Conservation (phyloP, 2,797 vertebrate genomes). For the Myotis daubentonii region DNA sequence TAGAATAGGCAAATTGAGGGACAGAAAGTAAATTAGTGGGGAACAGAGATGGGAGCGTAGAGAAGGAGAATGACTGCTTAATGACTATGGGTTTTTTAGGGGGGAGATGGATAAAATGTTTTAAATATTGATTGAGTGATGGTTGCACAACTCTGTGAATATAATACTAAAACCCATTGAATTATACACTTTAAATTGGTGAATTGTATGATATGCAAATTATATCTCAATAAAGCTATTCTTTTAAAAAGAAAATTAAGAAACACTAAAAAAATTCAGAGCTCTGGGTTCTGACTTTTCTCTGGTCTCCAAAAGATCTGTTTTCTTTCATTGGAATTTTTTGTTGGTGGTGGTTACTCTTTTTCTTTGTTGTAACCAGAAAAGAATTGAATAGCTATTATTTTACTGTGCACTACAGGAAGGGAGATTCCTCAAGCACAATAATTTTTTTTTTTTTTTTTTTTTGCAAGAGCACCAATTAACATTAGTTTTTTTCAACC, state of each 20-base stretch:
- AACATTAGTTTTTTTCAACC: not conserved
- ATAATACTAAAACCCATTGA: too few relatives aligned
- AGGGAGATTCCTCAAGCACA: not conserved
- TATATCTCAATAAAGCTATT: not conserved
- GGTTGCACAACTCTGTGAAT: too few relatives aligned
- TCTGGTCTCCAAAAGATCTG: not conserved
- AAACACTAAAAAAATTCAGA: not conserved
- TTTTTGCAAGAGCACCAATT: not conserved
- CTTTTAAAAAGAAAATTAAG: not conserved
- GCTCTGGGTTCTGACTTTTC: not conserved
- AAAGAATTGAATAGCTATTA: not conserved
- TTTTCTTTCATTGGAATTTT: constrained; percentile 30
- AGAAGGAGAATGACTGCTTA: not conserved
- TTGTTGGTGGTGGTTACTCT: not conserved
- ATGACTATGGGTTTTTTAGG: not conserved
- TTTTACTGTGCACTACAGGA: not conserved
- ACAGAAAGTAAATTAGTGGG: not conserved
- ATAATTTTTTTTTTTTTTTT: not conserved
- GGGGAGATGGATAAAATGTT: not conserved
- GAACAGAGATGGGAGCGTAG: not conserved
- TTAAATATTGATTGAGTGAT: not conserved
- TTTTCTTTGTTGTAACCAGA: not conserved
- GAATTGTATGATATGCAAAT: not conserved
- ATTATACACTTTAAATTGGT: not conserved
- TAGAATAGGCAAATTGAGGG: not conserved